Evolutionary conservation across 2,113 vertebrate species (phyloP), one percentile per base, ranked within the genome.

Genomic region (Pogona vitticeps): DNA sequence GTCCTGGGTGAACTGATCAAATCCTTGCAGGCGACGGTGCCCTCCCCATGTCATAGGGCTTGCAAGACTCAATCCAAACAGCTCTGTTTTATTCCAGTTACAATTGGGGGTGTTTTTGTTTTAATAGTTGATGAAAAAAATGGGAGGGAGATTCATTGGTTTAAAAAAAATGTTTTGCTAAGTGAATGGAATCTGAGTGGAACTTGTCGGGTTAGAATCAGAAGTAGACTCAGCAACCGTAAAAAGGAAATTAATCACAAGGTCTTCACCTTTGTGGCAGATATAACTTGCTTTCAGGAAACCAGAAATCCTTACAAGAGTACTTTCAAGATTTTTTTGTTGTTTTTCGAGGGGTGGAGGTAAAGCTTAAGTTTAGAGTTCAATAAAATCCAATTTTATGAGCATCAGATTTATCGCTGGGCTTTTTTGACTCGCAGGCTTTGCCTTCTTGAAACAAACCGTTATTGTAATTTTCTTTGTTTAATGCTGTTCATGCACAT

Each of bases 341-440:
- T 73, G 70, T 63, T 80, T 7, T 38, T n/a, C 33, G 20, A 76
- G 77, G 86, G 81, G 93, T 89, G 87, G 90, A 89, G 90, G 87
- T 87, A 92, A 93, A 91, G 80, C 92, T 95, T 92, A 92, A 88
- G 88, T 94, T 92, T 91, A 91, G 89, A 91, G 88, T 92, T 93
- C 85, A 93, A 93, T 93, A 95, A 95, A 94, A 91, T 71, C 88
- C 73, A 91, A 91, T 93, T 94, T 93, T 95, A 94, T 92, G 91
- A 91, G 94, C 91, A 92, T 93, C 93, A 93, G 82, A 88, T 91
- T 92, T 95, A 91, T 93, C 91, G 92, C 89, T 91, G 92, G 90
- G 85, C 89, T 93, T 94, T 94, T 93, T 94, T 93, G 88, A 91
- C 67, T 58, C 82, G 82, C 36, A 71, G 59, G 20, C 58, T n/a